Conservation (phyloP, 2,888 invertebrate species). For the Oscheius sp. region DNA sequence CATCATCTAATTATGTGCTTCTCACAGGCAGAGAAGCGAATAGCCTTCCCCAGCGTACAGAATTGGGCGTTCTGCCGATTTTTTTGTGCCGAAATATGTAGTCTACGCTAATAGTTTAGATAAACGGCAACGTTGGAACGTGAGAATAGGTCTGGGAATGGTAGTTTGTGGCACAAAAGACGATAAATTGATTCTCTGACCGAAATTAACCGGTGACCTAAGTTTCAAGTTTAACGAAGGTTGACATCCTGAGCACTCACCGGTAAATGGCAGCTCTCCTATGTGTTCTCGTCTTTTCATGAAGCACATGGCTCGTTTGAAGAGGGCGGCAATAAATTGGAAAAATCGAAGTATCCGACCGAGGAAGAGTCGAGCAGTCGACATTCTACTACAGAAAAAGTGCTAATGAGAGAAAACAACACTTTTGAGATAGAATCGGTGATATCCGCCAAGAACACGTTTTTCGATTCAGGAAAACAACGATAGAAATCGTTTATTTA, state of each 20-base stretch:
- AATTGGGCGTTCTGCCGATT: too few species aligned
- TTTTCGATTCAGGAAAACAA: neutral
- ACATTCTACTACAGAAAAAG: conserved; percentile 33
- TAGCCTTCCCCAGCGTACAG: too few species aligned
- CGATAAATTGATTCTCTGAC: too few species aligned
- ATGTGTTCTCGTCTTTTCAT: conserved; percentile 48
- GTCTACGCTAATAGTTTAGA: too few species aligned
- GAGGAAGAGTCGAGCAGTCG: conserved; percentile 38
- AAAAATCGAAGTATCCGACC: conserved; percentile 40
- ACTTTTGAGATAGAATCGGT: neutral
- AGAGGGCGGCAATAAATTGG: conserved; percentile 34
- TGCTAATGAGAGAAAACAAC: neutral
- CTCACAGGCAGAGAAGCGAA: too few species aligned
- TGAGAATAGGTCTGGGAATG: too few species aligned
- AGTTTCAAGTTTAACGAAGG: too few species aligned
- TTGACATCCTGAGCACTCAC: neutral
- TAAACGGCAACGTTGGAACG: too few species aligned
- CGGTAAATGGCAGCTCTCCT: conserved; percentile 60
- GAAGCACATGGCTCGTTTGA: conserved; percentile 44
- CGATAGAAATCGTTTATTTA: neutral
- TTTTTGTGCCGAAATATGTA: too few species aligned
- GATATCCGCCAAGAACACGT: neutral
- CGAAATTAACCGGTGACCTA: too few species aligned
- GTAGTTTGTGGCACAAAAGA: too few species aligned
- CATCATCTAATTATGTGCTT: too few species aligned